Conservation (phyloP, 2,888 invertebrate genomes). For the Labia minor region DNA sequence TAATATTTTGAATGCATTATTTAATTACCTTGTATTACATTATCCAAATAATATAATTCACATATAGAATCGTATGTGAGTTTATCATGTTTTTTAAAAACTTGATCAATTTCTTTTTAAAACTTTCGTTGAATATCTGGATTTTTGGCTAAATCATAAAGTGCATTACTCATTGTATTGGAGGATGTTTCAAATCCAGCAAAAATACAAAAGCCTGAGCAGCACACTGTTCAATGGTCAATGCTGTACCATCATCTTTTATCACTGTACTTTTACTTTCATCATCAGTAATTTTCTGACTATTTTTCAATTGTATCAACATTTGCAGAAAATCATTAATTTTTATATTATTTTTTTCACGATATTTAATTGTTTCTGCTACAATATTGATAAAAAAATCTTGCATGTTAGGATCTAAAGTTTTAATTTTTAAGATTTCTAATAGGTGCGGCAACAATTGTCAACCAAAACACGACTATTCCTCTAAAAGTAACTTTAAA, state of each 20-base stretch:
- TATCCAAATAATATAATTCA: constrained; percentile 29
- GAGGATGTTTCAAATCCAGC: constrained; percentile 31
- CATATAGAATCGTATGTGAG: constrained; percentile 27
- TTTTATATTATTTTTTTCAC: constrained; percentile 18
- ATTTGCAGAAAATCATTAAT: constrained; percentile 22
- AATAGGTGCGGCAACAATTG: neutral
- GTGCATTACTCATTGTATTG: constrained; percentile 27
- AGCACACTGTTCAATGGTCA: constrained; percentile 19
- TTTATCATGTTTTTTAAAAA: constrained; percentile 26
- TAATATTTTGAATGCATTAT: too few relatives aligned
- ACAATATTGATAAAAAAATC: constrained; percentile 18
- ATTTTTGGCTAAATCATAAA: constrained; percentile 28
- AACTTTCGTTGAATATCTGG: constrained; percentile 28
- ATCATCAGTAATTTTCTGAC: neutral
- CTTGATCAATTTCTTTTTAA: constrained; percentile 27
- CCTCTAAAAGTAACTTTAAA: too few relatives aligned
- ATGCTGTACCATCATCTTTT: neutral
- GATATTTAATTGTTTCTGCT: constrained; percentile 19
- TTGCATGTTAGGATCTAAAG: neutral
- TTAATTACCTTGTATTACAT: constrained; percentile 39
- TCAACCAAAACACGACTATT: neutral
- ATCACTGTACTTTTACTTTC: neutral
- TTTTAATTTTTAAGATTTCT: constrained; percentile 1
- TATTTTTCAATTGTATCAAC: constrained; percentile 19
- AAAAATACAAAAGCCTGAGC: constrained; percentile 29